Evolutionary conservation across 23 tunicate genomes (phyloP), one percentile per base, ranked within the genome.

Genomic region (Styela clava): DNA sequence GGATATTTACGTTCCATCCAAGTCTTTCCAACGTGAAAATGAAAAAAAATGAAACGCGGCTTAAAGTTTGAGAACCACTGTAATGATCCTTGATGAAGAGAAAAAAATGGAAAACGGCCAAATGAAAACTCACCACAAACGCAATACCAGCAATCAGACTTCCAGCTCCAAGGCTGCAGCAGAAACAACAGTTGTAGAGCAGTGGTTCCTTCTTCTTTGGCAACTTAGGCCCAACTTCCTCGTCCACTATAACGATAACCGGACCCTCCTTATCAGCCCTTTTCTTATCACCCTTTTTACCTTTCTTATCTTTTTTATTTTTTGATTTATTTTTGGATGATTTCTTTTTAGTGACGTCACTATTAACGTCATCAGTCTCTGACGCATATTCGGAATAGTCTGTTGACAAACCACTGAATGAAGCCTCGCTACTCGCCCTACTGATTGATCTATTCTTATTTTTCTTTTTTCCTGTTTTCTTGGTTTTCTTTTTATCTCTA

Each of bases 131-230:
- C 64, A 92, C 97, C 52, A 87, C 67, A 51, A 84, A 92, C 27
- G 87, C 69, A 0, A 92, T 29, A 0, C 79, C 91, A 2, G 86
- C 85, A 18, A 84, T 64, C 56, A 92, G 61, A 74, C 91, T 92
- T 34, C 97, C 97, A 2, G 97, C 97, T 7, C 97, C 97, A 21
- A 92, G 74, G 69, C 97, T 92, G 52, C 97, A 92, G 74, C 94
- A 92, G n/a, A 89, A 86, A 69, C 97, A 92, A 64, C 97, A 92
- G 1, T 86, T 52, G 67, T 87, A 78, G 21, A 92, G 88, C 27
- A 92, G 85, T 21, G 97, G 97, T 32, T 92, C 85, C 62, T 70
- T 78, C 73, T 73, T 70, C 51, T 9, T 25, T 5, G 31, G 31
- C 31, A 65, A 28, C 31, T 16, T 65, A 3, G 30, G 30, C 16